Percentiles rank a stretch among this genome's conserved stretches.
phyloP scores from a whole-genome alignment of 2,888 invertebrate species.

The Drosophila recens region DNA sequence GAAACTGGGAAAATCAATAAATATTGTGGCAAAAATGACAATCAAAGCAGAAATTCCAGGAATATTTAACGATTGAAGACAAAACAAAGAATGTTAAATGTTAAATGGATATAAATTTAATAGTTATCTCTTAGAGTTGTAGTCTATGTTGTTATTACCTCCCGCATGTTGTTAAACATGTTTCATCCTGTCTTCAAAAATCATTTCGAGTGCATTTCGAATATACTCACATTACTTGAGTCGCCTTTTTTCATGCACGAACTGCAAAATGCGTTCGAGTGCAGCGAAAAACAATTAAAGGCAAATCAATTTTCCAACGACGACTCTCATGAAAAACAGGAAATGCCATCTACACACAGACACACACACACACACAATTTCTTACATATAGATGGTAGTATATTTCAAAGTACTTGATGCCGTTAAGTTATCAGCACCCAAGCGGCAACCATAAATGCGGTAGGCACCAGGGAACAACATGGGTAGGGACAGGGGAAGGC shows the following conservation, averaged over 20 bases:
- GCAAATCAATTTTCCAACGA: constrained; percentile 61
- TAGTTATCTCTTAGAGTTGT: constrained; percentile 13
- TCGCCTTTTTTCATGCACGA: constrained; percentile 59
- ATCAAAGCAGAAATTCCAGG: constrained; percentile 27
- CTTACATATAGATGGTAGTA: constrained; percentile 27
- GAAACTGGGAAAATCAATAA: constrained; percentile 55
- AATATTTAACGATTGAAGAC: constrained; percentile 25
- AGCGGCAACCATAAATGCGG: constrained; percentile 64
- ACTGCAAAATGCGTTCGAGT: constrained; percentile 63
- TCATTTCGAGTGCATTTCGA: constrained; percentile 31
- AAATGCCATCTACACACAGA: constrained; percentile 40
- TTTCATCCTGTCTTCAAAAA: constrained; percentile 30
- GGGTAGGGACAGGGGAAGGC: not conserved
- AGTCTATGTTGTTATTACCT: constrained; percentile 2
- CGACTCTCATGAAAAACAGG: constrained; percentile 51
- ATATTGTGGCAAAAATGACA: constrained; percentile 48
- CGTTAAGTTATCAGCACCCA: constrained; percentile 62
- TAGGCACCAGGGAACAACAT: constrained; percentile 27
- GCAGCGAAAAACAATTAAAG: constrained; percentile 70
- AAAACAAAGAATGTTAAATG: constrained; percentile 31
- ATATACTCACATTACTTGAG: constrained; percentile 34
- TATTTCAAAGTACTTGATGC: constrained; percentile 55
- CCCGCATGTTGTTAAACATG: constrained; percentile 22
- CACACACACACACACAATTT: constrained; percentile 2
- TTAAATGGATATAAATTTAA: constrained; percentile 37